phyloP scores from a whole-genome alignment of 2,113 vertebrate genomes.

The Thymallus thymallus region DNA sequence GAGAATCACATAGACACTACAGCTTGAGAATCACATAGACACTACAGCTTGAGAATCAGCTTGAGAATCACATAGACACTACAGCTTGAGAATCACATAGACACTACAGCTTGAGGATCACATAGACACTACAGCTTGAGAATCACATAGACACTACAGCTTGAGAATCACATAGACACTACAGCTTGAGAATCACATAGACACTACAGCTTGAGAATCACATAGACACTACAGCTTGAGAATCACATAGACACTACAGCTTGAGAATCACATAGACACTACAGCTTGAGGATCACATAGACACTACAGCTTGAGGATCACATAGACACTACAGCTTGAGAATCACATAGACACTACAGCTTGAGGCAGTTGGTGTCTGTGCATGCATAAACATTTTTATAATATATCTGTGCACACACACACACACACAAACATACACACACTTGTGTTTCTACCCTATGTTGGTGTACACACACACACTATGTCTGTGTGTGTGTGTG shows the following conservation, averaged over 20 bases:
- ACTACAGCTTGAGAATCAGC: conserved; percentile 13
- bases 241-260: conserved; percentile 6
- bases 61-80: background rate
- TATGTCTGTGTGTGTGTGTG: background rate
- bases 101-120: conserved; percentile 7
- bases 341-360: conserved; percentile 6
- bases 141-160: conserved; percentile 6
- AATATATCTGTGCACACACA: no score
- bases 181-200: background rate
- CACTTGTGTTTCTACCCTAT: no score
- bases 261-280: no score
- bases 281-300: no score
- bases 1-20: conserved; percentile 1
- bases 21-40: background rate
- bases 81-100: background rate
- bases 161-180: background rate
- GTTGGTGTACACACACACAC: background rate
- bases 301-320: no score
- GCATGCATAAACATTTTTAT: no score
- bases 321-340: conserved; percentile 1
- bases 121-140: conserved; percentile 1
- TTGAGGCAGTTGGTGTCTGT: no score
- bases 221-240: conserved; percentile 1
- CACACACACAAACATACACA: no score
- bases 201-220: conserved; percentile 7